Evolutionary conservation across 2,113 vertebrate species (phyloP).

Genomic region (Oreotragus oreotragus): DNA sequence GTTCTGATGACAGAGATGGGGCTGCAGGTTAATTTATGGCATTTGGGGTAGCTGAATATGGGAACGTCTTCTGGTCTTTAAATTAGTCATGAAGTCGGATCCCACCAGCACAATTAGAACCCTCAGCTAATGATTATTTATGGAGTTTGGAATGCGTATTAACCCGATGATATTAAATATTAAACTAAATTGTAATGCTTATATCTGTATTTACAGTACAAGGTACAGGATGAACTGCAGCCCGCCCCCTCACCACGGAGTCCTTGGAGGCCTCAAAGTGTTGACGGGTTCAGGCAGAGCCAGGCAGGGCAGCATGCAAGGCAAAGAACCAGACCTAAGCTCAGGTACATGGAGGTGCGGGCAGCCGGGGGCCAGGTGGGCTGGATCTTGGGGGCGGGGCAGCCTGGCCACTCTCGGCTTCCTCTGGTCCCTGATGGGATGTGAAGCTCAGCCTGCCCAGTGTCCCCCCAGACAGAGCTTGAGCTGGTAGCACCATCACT

Average conservation of each 20-base stretch:
- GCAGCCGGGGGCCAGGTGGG: accelerated
- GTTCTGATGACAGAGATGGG: background rate
- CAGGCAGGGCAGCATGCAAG: background rate
- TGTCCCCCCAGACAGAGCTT: background rate
- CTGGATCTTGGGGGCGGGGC: accelerated
- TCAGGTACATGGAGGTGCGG: too few relatives aligned
- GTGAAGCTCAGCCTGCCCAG: background rate
- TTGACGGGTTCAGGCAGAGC: background rate
- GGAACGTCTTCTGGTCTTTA: constrained; percentile 56
- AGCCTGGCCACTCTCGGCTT: accelerated
- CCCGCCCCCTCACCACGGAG: background rate
- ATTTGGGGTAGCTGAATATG: background rate
- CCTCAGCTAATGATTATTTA: constrained; percentile 76
- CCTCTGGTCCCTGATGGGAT: background rate
- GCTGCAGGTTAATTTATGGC: constrained; percentile 38
- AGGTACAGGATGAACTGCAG: accelerated
- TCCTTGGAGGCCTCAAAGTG: accelerated
- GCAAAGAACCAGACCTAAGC: background rate
- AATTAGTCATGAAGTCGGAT: constrained; percentile 78
- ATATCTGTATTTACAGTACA: constrained; percentile 68
- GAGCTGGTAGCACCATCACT: too few relatives aligned
- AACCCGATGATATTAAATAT: constrained; percentile 78
- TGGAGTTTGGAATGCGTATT: constrained; percentile 69
- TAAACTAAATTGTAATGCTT: constrained; percentile 73
- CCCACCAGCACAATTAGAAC: constrained; percentile 79